phyloP scores from a whole-genome alignment of 2,797 vertebrate genomes.

The Aselliscus stoliczkanus region DNA sequence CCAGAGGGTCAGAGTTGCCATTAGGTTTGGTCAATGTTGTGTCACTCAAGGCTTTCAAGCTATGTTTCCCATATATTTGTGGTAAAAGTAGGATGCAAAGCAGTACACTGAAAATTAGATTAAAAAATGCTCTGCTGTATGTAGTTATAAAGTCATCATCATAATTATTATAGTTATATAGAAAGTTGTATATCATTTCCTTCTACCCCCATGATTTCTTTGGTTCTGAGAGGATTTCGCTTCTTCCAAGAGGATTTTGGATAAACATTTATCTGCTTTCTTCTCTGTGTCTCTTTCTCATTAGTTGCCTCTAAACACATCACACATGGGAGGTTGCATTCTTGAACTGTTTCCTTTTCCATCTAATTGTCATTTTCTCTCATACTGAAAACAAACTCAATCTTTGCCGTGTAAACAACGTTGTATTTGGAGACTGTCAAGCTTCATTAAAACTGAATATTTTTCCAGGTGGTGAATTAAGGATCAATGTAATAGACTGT shows the following conservation, averaged over 20 bases:
- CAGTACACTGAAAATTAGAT: background rate
- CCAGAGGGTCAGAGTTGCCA: background rate
- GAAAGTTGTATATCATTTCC: background rate
- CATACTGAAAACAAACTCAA: background rate
- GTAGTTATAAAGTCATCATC: background rate
- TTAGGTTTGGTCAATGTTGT: background rate
- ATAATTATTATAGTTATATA: background rate
- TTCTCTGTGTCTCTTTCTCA: constrained; percentile 22
- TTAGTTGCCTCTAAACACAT: background rate
- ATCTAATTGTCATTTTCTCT: constrained; percentile 25
- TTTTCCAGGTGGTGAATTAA: constrained; percentile 60
- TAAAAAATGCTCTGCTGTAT: background rate
- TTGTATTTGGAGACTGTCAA: constrained; percentile 16
- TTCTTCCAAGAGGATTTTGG: background rate
- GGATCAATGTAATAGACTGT: background rate
- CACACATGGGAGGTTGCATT: background rate
- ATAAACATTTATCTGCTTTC: constrained; percentile 4
- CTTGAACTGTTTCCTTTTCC: background rate
- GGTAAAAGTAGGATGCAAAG: background rate
- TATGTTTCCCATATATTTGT: background rate
- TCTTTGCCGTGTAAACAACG: background rate
- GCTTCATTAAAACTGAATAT: constrained; percentile 37
- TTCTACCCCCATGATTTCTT: background rate
- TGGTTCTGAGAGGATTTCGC: background rate
- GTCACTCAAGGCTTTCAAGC: background rate